A percentile compares a stretch with the other conserved stretches of the same genome.
phyloP scores from a whole-genome alignment of 2,113 vertebrate genomes.

The Tetrao urogallus region DNA sequence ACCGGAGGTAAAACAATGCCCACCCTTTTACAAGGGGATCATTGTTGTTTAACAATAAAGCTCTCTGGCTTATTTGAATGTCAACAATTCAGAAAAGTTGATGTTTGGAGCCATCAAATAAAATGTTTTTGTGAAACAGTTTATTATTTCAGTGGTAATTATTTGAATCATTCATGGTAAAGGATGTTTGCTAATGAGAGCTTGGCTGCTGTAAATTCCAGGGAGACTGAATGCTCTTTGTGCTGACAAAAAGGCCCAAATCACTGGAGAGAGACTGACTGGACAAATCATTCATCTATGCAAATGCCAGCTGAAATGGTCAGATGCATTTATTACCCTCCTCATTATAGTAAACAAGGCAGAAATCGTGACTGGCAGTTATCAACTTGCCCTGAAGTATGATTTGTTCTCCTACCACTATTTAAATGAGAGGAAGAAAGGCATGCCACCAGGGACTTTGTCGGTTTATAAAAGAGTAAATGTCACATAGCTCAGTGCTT shows the following conservation, averaged over 20 bases:
- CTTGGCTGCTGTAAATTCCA: constrained; percentile 88
- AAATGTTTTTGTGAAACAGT: constrained; percentile 91
- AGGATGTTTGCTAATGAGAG: constrained; percentile 92
- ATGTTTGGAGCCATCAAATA: constrained; percentile 89
- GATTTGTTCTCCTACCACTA: constrained; percentile 86
- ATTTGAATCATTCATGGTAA: constrained; percentile 91
- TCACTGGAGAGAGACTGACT: constrained; percentile 88
- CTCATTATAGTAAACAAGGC: constrained; percentile 90
- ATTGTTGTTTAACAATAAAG: constrained; percentile 84
- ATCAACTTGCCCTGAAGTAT: constrained; percentile 87
- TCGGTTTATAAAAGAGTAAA: constrained; percentile 91
- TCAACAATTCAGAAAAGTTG: constrained; percentile 90
- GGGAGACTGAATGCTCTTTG: constrained; percentile 90
- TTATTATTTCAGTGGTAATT: constrained; percentile 92
- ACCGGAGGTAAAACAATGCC: constrained; percentile 85
- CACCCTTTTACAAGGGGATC: constrained; percentile 82
- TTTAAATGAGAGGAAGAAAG: constrained; percentile 88
- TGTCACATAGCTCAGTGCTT: constrained; percentile 90
- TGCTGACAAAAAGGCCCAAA: constrained; percentile 91
- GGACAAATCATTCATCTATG: constrained; percentile 95
- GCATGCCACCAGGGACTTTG: constrained; percentile 83
- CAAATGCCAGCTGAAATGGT: constrained; percentile 94
- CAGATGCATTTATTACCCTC: constrained; percentile 90
- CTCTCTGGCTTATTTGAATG: constrained; percentile 88
- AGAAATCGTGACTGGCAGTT: constrained; percentile 89